A percentile compares a stretch with the other conserved stretches of the same genome.
Evolutionary conservation across 2,113 vertebrate species (phyloP).

Genomic region (Zonotrichia leucophrys): DNA sequence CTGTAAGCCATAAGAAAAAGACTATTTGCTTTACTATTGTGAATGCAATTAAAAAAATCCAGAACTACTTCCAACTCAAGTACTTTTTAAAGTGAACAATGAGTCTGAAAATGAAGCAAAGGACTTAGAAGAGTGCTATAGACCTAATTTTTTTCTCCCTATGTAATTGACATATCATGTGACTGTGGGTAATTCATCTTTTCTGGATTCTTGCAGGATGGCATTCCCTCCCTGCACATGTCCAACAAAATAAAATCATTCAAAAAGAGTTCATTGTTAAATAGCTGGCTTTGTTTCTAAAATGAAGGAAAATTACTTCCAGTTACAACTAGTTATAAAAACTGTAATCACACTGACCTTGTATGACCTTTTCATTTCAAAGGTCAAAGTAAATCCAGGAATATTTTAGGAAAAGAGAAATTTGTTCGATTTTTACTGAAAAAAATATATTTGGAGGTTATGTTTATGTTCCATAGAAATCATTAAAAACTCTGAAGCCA

Average conservation of each 20-base stretch:
- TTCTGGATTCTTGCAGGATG: background rate
- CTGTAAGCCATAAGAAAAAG: background rate
- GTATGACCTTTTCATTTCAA: background rate
- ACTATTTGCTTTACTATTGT: background rate
- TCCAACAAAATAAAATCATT: background rate
- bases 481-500: background rate
- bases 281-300: background rate
- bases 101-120: background rate
- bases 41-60: background rate
- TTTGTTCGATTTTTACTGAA: too few species aligned
- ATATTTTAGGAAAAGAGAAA: background rate
- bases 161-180: background rate
- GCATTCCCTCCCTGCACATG: background rate
- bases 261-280: background rate
- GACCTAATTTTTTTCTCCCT: background rate
- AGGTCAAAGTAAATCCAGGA: background rate
- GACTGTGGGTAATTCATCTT: background rate
- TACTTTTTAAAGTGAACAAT: background rate
- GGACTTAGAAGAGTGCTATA: background rate
- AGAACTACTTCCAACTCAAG: background rate
- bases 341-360: background rate
- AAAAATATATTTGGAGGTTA: background rate
- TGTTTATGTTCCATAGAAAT: background rate
- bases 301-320: background rate
- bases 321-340: background rate